phyloP scores from a whole-genome alignment of 2,113 vertebrate species.

The Hydrolagus affinis region DNA sequence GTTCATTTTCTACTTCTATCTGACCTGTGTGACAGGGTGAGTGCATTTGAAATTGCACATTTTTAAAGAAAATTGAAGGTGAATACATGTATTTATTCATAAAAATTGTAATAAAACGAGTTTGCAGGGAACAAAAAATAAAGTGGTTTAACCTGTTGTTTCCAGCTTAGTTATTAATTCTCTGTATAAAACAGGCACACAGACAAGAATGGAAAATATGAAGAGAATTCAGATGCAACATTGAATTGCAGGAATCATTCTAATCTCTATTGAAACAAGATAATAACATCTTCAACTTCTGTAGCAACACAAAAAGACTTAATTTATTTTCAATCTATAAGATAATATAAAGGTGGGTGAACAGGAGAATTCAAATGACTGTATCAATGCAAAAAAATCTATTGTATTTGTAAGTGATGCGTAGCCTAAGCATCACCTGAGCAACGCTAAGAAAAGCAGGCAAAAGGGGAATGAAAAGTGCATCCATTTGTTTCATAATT shows the following conservation, averaged over 20 bases:
- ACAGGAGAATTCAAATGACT: neutral
- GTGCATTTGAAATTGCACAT: neutral
- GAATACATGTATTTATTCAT: neutral
- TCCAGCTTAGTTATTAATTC: neutral
- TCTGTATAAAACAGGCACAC: neutral
- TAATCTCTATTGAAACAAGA: constrained; percentile 20
- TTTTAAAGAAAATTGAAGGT: neutral
- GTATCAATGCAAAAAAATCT: neutral
- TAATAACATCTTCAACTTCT: neutral
- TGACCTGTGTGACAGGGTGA: neutral
- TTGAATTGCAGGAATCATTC: constrained; percentile 1
- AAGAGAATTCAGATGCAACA: neutral
- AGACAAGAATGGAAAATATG: neutral
- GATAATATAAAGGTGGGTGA: neutral
- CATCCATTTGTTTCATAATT: neutral
- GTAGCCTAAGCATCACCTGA: neutral
- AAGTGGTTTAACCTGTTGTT: neutral
- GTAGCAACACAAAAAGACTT: neutral
- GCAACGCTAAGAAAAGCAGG: neutral
- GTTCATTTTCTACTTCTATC: neutral
- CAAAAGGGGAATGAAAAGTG: neutral
- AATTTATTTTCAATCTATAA: constrained; percentile 16
- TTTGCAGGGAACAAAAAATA: neutral
- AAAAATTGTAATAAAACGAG: neutral
- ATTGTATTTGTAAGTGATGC: neutral